Evolutionary conservation across 2,797 vertebrate species (phyloP).

Genomic region (Xenopus petersii): DNA sequence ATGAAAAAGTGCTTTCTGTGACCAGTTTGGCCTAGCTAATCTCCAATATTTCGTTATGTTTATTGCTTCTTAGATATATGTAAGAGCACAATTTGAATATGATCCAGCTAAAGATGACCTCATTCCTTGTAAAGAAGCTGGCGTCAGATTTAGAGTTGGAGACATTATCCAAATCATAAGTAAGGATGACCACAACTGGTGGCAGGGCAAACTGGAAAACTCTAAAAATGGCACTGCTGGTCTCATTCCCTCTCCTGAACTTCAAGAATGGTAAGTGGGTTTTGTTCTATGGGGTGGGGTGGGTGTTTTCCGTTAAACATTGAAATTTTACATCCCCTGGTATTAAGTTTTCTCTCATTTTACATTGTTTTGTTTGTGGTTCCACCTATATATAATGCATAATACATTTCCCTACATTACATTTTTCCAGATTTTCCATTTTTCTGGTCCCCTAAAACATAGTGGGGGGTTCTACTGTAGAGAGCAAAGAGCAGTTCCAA

Average conservation of each 20-base stretch:
- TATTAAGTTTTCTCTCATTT: too few species aligned
- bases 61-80: conserved; percentile 81
- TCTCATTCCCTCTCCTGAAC: conserved; percentile 94
- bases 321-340: too few species aligned
- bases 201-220: conserved; percentile 96
- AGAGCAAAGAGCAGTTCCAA: too few species aligned
- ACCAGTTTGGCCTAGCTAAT: neutral
- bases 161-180: conserved; percentile 98
- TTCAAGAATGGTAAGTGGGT: conserved; percentile 89
- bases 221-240: conserved; percentile 93
- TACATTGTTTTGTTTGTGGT: too few species aligned
- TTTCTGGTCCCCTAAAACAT: too few species aligned
- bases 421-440: too few species aligned
- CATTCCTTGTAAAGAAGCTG: conserved; percentile 96
- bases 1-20: too few species aligned
- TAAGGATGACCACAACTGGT: conserved; percentile 98
- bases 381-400: too few species aligned
- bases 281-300: neutral
- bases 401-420: too few species aligned
- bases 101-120: conserved; percentile 95
- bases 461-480: too few species aligned
- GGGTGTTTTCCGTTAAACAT: neutral
- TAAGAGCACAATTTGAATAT: conserved; percentile 96
- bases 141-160: conserved; percentile 88
- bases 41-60: neutral